These are phyloP conservation scores for Eulemur albifrons DNA, from an alignment of 2,797 vertebrate species.

Conservation along the genomic window DNA sequence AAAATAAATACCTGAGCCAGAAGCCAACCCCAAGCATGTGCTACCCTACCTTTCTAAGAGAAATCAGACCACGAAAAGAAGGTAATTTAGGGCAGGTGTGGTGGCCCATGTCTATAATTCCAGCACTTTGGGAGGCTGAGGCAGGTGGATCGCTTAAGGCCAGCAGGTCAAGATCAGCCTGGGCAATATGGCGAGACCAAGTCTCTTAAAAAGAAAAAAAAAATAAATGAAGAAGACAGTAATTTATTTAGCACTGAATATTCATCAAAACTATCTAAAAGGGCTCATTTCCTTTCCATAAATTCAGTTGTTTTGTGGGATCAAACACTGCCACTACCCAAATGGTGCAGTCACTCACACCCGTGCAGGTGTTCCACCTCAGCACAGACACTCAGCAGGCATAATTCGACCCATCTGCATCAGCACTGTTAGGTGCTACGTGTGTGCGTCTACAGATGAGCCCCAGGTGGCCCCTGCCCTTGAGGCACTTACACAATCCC, in stretches of 20 bases:
- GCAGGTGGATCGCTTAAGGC: neutral
- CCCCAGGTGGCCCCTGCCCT: neutral
- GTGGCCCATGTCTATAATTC: neutral
- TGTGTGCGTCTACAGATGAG: neutral
- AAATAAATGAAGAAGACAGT: neutral
- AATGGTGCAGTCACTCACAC: neutral
- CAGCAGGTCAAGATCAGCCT: neutral
- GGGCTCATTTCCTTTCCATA: neutral
- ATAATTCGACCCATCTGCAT: neutral
- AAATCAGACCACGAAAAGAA: neutral
- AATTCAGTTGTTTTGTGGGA: neutral
- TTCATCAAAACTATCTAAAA: neutral
- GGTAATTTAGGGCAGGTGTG: neutral
- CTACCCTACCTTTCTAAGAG: neutral
- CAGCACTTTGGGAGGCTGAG: neutral
- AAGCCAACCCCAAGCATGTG: neutral
- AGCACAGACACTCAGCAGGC: neutral
- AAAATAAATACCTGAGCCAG: neutral
- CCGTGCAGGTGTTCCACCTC: neutral
- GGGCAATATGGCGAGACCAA: neutral
- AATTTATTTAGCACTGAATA: neutral
- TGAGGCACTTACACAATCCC: neutral
- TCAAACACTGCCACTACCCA: neutral
- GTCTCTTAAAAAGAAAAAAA: neutral
- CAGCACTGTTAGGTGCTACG: neutral